A percentile compares a stretch with the other conserved stretches of the same genome.
These are phyloP conservation scores for Corynorhinus townsendii DNA, from an alignment of 2,113 vertebrate species.

Conservation along the genomic window DNA sequence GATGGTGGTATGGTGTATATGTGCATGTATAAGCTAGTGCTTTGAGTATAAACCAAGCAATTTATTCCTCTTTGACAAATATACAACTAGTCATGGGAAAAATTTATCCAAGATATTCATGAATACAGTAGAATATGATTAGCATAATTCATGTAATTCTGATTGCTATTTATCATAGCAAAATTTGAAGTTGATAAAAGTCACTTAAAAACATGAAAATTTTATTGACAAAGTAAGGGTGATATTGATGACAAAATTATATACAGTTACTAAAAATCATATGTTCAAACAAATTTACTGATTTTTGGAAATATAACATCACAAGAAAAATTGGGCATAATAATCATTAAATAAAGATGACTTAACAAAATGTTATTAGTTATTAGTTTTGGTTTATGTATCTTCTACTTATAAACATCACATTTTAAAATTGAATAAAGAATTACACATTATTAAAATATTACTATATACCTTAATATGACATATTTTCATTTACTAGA, in stretches of 20 bases:
- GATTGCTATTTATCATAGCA: neutral
- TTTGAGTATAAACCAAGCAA: neutral
- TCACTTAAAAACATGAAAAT: neutral
- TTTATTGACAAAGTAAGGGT: neutral
- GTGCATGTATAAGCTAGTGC: neutral
- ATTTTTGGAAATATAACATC: neutral
- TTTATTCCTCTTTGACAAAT: neutral
- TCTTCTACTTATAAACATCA: neutral
- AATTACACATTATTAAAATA: neutral
- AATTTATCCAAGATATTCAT: neutral
- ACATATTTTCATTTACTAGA: neutral
- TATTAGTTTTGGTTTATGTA: neutral
- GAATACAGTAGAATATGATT: neutral
- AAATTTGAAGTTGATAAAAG: neutral
- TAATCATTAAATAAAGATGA: neutral
- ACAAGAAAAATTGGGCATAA: neutral
- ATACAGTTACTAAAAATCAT: neutral
- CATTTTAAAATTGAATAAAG: neutral
- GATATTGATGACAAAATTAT: neutral
- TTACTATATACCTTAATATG: neutral
- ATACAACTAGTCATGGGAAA: neutral
- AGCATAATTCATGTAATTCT: neutral
- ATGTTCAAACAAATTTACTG: neutral
- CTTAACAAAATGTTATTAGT: neutral
- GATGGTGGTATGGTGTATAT: neutral